A percentile compares a stretch with the other conserved stretches of the same genome.
Conservation (phyloP, 2,888 invertebrate genomes). For the Priocnemis perturbator region DNA sequence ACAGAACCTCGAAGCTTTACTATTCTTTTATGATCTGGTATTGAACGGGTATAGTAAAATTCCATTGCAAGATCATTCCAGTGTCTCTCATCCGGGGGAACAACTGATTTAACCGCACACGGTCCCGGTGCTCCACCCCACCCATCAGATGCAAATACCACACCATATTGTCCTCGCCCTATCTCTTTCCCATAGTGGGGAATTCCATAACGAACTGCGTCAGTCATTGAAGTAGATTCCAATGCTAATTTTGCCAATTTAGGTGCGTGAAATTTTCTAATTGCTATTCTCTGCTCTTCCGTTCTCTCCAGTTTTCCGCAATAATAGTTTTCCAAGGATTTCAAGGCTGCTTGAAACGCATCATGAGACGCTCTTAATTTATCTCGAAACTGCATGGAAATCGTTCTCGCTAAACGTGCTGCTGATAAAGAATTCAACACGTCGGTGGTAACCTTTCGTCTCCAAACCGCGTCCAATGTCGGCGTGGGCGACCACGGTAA, state of each 20-base stretch:
- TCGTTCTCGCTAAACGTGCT: constrained; percentile 82
- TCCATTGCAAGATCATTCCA: constrained; percentile 95
- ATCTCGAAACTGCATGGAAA: constrained; percentile 86
- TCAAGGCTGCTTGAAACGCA: constrained; percentile 84
- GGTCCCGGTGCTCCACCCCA: constrained; percentile 85
- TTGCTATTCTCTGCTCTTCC: constrained; percentile 86
- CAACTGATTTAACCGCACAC: constrained; percentile 90
- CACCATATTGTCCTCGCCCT: constrained; percentile 91
- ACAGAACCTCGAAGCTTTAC: constrained; percentile 87
- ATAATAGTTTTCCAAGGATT: constrained; percentile 83
- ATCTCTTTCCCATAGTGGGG: constrained; percentile 82
- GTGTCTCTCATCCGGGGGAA: constrained; percentile 91
- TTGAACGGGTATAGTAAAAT: constrained; percentile 91
- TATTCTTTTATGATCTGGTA: constrained; percentile 88
- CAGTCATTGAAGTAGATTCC: constrained; percentile 89
- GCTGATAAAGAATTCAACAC: constrained; percentile 85
- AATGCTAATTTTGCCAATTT: constrained; percentile 87
- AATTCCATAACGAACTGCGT: constrained; percentile 84
- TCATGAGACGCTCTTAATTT: constrained; percentile 86
- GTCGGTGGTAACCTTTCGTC: constrained; percentile 82
- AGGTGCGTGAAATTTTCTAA: constrained; percentile 87
- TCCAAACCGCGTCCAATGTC: constrained; percentile 80
- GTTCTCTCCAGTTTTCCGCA: constrained; percentile 86
- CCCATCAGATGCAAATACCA: constrained; percentile 87
- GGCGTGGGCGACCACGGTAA: constrained; percentile 79